phyloP scores from a whole-genome alignment of 1,140 invertebrate species.

The Ceratitis capitata region DNA sequence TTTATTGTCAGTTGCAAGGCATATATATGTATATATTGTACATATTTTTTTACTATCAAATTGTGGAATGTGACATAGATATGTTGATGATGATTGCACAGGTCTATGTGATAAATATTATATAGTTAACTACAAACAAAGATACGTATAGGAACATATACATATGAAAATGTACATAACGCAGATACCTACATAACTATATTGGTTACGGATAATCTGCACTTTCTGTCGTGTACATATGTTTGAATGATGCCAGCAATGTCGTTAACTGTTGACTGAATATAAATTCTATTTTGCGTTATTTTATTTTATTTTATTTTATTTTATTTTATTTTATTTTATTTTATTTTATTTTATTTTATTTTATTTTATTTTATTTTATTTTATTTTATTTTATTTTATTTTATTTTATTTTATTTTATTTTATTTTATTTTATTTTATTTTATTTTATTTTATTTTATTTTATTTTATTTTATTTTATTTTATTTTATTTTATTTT shows the following conservation, averaged over 20 bases:
- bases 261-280: not conserved
- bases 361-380: no score
- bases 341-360: not conserved
- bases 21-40: not conserved
- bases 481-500: not conserved
- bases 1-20: constrained; percentile 4
- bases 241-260: constrained; percentile 2
- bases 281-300: not conserved
- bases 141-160: not conserved
- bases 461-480: no score
- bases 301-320: not conserved
- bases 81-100: not conserved
- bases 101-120: not conserved
- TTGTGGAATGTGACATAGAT: no score
- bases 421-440: not conserved
- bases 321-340: not conserved
- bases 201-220: not conserved
- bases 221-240: not conserved
- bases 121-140: not conserved
- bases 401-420: no score
- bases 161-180: not conserved
- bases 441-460: not conserved
- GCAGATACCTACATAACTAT: not conserved
- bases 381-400: not conserved
- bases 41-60: no score